Base-by-base conservation (phyloP, 2,113 vertebrate species). In the Colaptes auratus region DNA sequence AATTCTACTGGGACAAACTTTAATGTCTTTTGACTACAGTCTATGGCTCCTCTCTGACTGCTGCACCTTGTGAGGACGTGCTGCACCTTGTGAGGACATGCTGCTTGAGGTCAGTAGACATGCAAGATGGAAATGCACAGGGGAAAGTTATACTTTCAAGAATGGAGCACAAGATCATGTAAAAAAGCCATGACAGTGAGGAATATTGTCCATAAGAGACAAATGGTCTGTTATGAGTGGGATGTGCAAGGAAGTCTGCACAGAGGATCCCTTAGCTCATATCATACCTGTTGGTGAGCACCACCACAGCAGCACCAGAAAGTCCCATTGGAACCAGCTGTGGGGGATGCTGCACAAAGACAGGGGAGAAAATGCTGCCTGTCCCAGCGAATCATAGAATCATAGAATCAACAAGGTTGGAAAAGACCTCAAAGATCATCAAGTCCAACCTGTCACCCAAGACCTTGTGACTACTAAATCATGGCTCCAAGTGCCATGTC, bases 351-450 rank as follows among this genome's bases (percentile, higher is more conserved):
- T 24, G 55, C 36, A 28, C 11, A 84, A 84, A 67, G 46, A 84
- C 9, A 19, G 55, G 58, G 52, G 20, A 60, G 10, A 20, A 59
- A 80, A 66, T 0, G 1, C 23, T 48, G 15, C 9, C 59, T 82
- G 19, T 8, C 67, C 8, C 0, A 0, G 20, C n/a, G n/a, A n/a
- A n/a, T n/a, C n/a, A n/a, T n/a, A 36, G 36, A 36, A 36, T 36
- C 36, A 36, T 36, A 36, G 36, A 36, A 36, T 36, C 36, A 36
- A 36, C 36, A 36, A 36, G 36, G 36, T 36, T 9, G 9, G 36
- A 36, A 36, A 36, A 36, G 36, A 36, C 36, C 36, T 36, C 36
- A 36, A 36, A 36, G 36, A n/a, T n/a, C n/a, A 36, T 36, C 36
- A 36, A 36, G 36, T 36, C 36, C 36, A 36, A 36, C 36, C 36